Evolutionary conservation across 2,888 invertebrate species (phyloP).

Genomic region (Phortica magna): DNA sequence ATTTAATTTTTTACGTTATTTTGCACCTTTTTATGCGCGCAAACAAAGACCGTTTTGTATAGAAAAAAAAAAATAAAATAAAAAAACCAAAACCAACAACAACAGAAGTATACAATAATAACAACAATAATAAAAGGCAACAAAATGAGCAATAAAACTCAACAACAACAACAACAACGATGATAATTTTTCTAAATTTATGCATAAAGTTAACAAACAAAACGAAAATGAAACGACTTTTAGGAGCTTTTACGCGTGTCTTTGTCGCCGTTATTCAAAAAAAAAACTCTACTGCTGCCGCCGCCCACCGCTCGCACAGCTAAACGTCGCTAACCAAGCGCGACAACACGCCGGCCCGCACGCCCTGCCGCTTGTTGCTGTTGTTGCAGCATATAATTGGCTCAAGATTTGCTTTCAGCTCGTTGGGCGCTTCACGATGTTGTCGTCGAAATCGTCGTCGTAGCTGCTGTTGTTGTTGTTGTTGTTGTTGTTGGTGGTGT

Average conservation of each 20-base stretch:
- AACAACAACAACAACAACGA: constrained; percentile 47
- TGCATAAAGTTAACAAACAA: constrained; percentile 44
- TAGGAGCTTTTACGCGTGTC: constrained; percentile 23
- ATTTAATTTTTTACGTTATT: neutral
- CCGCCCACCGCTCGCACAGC: neutral
- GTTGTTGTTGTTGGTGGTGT: constrained; percentile 47
- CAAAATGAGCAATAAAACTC: constrained; percentile 37
- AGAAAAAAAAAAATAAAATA: constrained; percentile 18
- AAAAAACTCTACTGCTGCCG: neutral
- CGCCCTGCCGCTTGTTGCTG: constrained; percentile 5
- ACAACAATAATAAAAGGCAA: constrained; percentile 5
- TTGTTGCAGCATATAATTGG: constrained; percentile 68
- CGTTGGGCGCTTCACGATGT: constrained; percentile 9
- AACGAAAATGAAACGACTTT: constrained; percentile 44
- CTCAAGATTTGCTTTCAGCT: constrained; percentile 40
- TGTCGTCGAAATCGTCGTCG: neutral
- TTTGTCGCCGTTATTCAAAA: constrained; percentile 27
- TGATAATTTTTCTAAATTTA: constrained; percentile 58
- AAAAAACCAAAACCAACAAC: constrained; percentile 31
- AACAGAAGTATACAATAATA: neutral
- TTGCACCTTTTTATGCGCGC: no score
- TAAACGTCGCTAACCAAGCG: neutral
- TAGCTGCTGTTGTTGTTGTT: constrained; percentile 35
- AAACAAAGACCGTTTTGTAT: neutral
- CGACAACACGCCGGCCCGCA: neutral